Evolutionary conservation across 92 coral and sea anemone genomes (phyloP).

Genomic region (Galaxea fascicularis): DNA sequence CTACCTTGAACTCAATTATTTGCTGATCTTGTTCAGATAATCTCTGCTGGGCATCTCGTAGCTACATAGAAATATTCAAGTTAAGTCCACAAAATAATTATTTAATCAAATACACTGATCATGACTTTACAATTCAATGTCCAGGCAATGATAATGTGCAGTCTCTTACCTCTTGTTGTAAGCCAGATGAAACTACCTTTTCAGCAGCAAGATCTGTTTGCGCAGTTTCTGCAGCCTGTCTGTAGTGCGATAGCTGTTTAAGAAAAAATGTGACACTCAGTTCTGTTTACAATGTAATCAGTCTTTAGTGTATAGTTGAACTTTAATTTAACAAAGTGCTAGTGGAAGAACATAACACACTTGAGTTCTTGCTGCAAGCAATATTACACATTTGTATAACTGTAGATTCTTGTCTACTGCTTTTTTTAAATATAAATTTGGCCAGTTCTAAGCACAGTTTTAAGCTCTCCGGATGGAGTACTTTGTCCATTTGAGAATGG

Average conservation of each 20-base stretch:
- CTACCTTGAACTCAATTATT: constrained; percentile 91
- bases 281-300: too few species aligned
- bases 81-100: too few species aligned
- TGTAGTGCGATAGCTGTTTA: constrained; percentile 82
- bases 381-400: too few species aligned
- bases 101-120: not conserved
- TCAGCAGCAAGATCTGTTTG: constrained; percentile 98
- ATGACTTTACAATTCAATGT: not conserved
- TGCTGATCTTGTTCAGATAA: constrained; percentile 88
- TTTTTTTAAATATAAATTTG: too few species aligned
- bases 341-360: too few species aligned
- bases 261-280: not conserved
- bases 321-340: too few species aligned
- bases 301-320: too few species aligned
- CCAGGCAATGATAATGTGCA: not conserved
- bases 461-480: too few species aligned
- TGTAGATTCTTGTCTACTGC: too few species aligned
- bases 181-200: constrained; percentile 81
- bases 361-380: too few species aligned
- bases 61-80: constrained; percentile 30
- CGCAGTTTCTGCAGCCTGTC: constrained; percentile 85
- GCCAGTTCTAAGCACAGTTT: too few species aligned
- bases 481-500: too few species aligned
- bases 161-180: constrained; percentile 85
- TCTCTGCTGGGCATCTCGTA: constrained; percentile 75